Base-by-base conservation (phyloP, 2,113 vertebrate genomes). In the Mormyrus iriodes region DNA sequence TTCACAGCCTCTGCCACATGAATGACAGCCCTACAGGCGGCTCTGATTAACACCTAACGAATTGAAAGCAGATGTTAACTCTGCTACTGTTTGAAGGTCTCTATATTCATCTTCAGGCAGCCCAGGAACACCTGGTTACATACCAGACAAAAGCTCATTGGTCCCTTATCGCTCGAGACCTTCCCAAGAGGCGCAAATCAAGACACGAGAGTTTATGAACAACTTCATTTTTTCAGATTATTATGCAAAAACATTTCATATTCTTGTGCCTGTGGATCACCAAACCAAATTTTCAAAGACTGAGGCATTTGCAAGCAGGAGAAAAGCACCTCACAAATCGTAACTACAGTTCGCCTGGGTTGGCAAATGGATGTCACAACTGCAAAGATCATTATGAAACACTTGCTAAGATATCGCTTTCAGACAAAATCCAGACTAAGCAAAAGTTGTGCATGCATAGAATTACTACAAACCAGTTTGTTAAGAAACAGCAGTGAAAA, bases 61-160 rank as follows among this genome's bases (percentile, higher is more conserved):
- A 96, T 93, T 94, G 91, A 92, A 95, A 92, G 89, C 95, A 96
- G 94, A 96, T 96, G 95, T 93, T 44, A 82, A 90, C 89, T 91
- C 89, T 92, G 94, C 94, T 95, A 94, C 95, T 94, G 94, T 90
- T 93, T 42, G 91, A 90, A 90, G 65, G 21, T 61, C 24, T 55
- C 53, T 91, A 90, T 79, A 90, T 51, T 94, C 91, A 92, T 91
- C 94, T 94, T 93, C 94, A 94, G 93, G 17, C 94, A 94, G 88
- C 92, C 94, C 94, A 88, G 93, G 95, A 89, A 92, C 92, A 93
- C 95, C 95, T 91, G 92, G 13, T 88, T 65, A 61, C 21, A 73
- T 27, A 48, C 19, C 51, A 49, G 0, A 85, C 55, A 7, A 82
- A 42, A 17, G 85, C 12, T 52, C 53, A 52, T 35, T 12, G 3